Evolutionary conservation across 2,797 vertebrate genomes (phyloP).

Genomic region (Takifugu rubripes): DNA sequence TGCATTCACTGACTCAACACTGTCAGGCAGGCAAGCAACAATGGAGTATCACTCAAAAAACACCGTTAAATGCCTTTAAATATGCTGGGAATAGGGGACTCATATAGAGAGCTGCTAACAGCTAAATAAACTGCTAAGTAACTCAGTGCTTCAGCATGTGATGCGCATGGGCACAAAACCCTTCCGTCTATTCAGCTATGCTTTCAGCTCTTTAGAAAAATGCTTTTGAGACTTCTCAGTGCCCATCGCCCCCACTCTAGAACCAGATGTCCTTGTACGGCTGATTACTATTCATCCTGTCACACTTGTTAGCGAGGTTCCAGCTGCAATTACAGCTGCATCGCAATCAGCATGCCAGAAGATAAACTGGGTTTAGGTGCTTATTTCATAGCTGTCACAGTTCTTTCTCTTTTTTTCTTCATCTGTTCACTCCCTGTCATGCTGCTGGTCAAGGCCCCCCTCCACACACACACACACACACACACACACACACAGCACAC

Average conservation of each 20-base stretch:
- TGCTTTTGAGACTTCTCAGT: slow-evolving; percentile 23
- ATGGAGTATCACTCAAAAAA: background rate
- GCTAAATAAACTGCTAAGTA: background rate
- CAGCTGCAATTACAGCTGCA: slow-evolving; percentile 64
- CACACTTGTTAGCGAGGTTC: slow-evolving; percentile 36
- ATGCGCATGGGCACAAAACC: background rate
- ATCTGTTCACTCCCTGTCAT: background rate
- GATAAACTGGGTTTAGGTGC: slow-evolving; percentile 28
- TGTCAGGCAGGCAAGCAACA: background rate
- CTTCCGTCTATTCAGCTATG: slow-evolving; percentile 3
- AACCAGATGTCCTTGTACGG: slow-evolving; percentile 55
- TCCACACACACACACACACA: too few relatives aligned
- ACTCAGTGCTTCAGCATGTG: slow-evolving; percentile 4
- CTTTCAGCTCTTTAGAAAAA: slow-evolving; percentile 29
- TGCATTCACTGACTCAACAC: slow-evolving; percentile 4
- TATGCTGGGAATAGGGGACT: background rate
- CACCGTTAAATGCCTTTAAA: slow-evolving; percentile 3
- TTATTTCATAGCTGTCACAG: background rate
- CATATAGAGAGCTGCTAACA: background rate
- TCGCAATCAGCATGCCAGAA: slow-evolving; percentile 57
- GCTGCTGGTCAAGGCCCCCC: too few relatives aligned
- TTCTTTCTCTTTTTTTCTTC: background rate
- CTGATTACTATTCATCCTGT: slow-evolving; percentile 62
- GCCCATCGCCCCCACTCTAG: slow-evolving; percentile 33
- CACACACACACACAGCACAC: background rate